phyloP scores from a whole-genome alignment of 2,888 invertebrate genomes.

The Napeogenes inachia region DNA sequence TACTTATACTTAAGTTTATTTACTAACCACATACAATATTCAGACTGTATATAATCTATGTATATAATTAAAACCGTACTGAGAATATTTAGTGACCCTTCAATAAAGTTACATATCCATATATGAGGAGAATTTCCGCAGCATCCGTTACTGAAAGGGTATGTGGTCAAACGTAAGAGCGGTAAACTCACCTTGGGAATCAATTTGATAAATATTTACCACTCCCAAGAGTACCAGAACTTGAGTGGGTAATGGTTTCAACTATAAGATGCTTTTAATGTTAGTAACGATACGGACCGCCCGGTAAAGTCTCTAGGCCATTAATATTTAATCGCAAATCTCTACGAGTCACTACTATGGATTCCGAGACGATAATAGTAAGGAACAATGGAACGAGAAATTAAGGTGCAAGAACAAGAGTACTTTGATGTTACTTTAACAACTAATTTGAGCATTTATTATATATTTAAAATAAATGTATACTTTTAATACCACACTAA shows the following conservation, averaged over 20 bases:
- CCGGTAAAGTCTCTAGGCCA: conserved; percentile 15
- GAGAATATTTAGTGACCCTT: conserved; percentile 12
- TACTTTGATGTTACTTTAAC: not conserved
- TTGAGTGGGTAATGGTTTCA: conserved; percentile 28
- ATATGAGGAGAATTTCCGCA: conserved; percentile 49
- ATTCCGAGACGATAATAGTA: conserved; percentile 5
- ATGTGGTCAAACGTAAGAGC: conserved; percentile 63
- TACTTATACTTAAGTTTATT: too few relatives aligned
- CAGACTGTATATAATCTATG: too few relatives aligned
- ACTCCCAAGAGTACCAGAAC: conserved; percentile 41
- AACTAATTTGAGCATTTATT: not conserved
- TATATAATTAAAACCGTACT: too few relatives aligned
- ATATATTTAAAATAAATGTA: not conserved
- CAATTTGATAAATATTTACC: conserved; percentile 72
- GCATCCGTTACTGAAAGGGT: conserved; percentile 67
- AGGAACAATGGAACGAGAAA: conserved; percentile 4
- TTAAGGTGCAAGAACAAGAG: not conserved
- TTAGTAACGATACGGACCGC: conserved; percentile 26
- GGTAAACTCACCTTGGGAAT: conserved; percentile 64
- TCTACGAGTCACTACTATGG: conserved; percentile 10
- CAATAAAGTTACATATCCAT: conserved; percentile 38
- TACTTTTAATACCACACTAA: not conserved
- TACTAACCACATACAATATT: too few relatives aligned
- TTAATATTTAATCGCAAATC: conserved; percentile 29
- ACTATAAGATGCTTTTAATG: conserved; percentile 48